A percentile compares a stretch with the other conserved stretches of the same genome.
phyloP scores from a whole-genome alignment of 1,140 invertebrate species.

The Anastrepha ludens region DNA sequence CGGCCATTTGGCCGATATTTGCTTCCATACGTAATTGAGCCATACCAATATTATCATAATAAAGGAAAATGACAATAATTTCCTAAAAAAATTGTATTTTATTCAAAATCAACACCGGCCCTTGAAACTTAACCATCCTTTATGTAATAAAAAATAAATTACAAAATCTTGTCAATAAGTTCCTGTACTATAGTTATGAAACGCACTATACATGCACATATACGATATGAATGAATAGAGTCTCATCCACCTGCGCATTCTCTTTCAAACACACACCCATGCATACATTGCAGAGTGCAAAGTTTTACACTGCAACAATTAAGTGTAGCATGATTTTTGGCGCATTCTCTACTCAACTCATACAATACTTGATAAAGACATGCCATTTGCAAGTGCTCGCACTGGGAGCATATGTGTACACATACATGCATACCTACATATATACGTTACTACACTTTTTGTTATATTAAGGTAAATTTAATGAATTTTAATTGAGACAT shows the following conservation, averaged over 20 bases:
- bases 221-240: not conserved
- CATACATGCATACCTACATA: no score
- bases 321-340: conserved; percentile 45
- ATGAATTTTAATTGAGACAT: conserved; percentile 73
- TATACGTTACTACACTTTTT: not conserved
- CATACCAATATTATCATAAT: no score
- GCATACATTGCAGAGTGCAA: not conserved
- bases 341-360: not conserved
- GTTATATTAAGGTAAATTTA: conserved; percentile 69
- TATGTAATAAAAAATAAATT: no score
- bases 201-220: no score
- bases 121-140: no score
- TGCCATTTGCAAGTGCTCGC: not conserved
- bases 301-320: conserved; percentile 28
- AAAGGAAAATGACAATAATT: no score
- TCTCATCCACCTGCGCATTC: not conserved
- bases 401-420: not conserved
- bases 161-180: no score
- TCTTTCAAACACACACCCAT: not conserved
- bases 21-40: no score
- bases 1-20: no score
- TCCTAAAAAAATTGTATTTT: no score
- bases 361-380: not conserved
- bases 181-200: no score
- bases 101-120: no score